Evolutionary conservation across 2,113 vertebrate species (phyloP).

Genomic region (Pomatostomus ruficeps): DNA sequence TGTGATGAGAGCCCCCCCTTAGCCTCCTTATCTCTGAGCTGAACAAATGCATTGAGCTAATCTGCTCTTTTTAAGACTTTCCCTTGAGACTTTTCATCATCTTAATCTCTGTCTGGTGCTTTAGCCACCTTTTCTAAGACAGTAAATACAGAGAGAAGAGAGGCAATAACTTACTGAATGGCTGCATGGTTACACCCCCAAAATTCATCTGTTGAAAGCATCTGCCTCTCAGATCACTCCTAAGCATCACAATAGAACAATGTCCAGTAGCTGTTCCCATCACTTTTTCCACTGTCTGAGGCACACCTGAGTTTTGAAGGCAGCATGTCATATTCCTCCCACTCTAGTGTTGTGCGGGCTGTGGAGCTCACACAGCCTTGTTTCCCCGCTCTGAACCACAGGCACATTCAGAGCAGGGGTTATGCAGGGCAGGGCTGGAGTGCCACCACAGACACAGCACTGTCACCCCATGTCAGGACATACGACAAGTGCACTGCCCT

Average conservation of each 20-base stretch:
- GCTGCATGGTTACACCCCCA: not conserved
- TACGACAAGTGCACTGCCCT: not conserved
- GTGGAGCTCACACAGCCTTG: not conserved
- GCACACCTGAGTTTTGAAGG: not conserved
- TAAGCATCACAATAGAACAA: not conserved
- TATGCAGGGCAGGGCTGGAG: not conserved
- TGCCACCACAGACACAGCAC: fast-evolving
- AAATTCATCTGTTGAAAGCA: not conserved
- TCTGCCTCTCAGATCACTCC: not conserved
- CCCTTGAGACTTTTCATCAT: not conserved
- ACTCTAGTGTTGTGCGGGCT: not conserved
- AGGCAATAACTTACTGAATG: not conserved
- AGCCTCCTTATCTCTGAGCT: not conserved
- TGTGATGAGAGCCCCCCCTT: not conserved
- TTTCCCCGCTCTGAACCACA: fast-evolving
- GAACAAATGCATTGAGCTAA: not conserved
- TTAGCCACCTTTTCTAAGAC: not conserved
- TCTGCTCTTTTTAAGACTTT: not conserved
- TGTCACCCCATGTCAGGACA: not conserved
- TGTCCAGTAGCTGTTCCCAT: not conserved
- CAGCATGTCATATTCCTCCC: not conserved
- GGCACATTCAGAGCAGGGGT: not conserved
- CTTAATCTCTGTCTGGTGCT: not conserved
- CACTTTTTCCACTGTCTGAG: not conserved
- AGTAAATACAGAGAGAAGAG: not conserved